Percentiles rank a stretch among this genome's conserved stretches.
phyloP scores from a whole-genome alignment of 1,140 invertebrate species.

The Drosophila ohnishii region DNA sequence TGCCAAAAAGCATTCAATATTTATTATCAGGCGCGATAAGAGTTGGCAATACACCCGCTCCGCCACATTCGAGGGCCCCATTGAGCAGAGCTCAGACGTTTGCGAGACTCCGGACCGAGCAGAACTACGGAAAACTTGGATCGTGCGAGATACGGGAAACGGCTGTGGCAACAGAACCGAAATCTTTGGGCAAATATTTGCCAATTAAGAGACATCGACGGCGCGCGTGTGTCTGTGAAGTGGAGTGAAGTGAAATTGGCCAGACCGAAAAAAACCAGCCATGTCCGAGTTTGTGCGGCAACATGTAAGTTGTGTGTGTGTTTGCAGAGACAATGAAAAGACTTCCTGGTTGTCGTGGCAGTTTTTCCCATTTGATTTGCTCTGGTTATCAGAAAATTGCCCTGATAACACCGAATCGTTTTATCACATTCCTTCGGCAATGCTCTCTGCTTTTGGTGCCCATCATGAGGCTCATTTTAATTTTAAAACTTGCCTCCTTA shows the following conservation, averaged over 20 bases:
- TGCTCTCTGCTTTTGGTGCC: constrained; percentile 23
- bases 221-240: constrained; percentile 49
- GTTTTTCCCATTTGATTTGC: constrained; percentile 11
- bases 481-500: constrained; percentile 40
- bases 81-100: constrained; percentile 55
- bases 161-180: constrained; percentile 68
- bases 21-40: constrained; percentile 71
- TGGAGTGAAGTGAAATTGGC: constrained; percentile 29
- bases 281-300: constrained; percentile 71
- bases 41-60: constrained; percentile 41
- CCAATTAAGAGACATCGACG: constrained; percentile 49
- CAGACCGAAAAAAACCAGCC: constrained; percentile 11
- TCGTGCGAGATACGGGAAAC: constrained; percentile 30
- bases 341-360: constrained; percentile 50
- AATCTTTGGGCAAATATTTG: constrained; percentile 67
- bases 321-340: neutral
- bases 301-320: constrained; percentile 56
- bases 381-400: constrained; percentile 56
- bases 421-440: constrained; percentile 34
- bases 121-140: constrained; percentile 31
- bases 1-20: constrained; percentile 75
- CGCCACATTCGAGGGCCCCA: constrained; percentile 38
- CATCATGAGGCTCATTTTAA: constrained; percentile 43
- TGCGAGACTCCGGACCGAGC: constrained; percentile 61
- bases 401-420: constrained; percentile 49